phyloP scores from a whole-genome alignment of 1,140 invertebrate species.

The Chlorops oryzae region DNA sequence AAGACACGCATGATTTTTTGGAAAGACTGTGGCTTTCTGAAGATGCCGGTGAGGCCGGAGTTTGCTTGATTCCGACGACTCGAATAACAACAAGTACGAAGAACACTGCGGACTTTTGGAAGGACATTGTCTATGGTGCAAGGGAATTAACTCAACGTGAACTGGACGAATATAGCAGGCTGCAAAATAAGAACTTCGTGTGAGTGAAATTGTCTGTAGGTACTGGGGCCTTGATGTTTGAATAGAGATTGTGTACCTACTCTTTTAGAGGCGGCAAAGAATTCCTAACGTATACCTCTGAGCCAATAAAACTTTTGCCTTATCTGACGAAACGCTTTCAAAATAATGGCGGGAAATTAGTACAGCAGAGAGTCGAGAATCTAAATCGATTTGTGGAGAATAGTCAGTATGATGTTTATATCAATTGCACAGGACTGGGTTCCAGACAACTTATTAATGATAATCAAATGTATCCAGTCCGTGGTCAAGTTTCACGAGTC shows the following conservation, averaged over 20 bases:
- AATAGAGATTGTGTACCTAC: conserved; percentile 15
- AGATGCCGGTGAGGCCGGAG: conserved; percentile 52
- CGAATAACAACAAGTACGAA: conserved; percentile 46
- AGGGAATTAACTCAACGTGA: conserved; percentile 48
- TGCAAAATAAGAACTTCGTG: conserved; percentile 51
- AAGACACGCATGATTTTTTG: conserved; percentile 56
- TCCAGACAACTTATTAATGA: conserved; percentile 60
- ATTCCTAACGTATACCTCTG: conserved; percentile 58
- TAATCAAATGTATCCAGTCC: conserved; percentile 54
- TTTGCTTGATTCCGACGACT: conserved; percentile 56
- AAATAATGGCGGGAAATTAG: conserved; percentile 52
- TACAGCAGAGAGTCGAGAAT: conserved; percentile 50
- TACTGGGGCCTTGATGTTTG: not conserved
- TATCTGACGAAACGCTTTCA: conserved; percentile 57
- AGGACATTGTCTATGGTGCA: conserved; percentile 55
- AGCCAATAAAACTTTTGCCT: conserved; percentile 55
- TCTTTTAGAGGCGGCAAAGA: conserved; percentile 53
- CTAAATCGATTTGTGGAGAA: conserved; percentile 51
- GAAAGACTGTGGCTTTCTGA: conserved; percentile 58
- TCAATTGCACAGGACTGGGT: conserved; percentile 64
- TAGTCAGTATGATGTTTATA: conserved; percentile 57
- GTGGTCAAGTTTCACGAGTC: conserved; percentile 64
- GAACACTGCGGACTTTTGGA: conserved; percentile 49
- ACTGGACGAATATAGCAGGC: conserved; percentile 50
- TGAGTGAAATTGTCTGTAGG: conserved; percentile 48